Base-by-base conservation (phyloP, 2,113 vertebrate species). In the Hippocampus guttulatus region DNA sequence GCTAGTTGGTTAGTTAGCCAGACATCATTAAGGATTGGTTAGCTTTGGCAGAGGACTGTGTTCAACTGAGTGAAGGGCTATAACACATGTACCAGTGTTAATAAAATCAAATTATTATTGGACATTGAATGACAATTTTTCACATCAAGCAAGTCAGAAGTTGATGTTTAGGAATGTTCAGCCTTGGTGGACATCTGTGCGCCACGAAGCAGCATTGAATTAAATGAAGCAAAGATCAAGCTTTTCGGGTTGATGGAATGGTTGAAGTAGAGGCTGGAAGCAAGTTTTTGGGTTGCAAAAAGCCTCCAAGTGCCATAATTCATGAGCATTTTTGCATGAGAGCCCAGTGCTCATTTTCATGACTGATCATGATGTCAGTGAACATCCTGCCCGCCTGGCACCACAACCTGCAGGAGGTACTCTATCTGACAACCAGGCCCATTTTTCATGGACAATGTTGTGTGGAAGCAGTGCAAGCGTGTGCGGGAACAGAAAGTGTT, bases 361-460 rank as follows among this genome's bases (percentile, higher is more conserved):
- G 92, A 93, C 86, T 89, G 92, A 93, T 93, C 87, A 88, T 85
- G 80, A 83, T 85, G 91, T 92, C 91, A 90, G 68, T 82, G 87
- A 85, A 90, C 87, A 88, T 87, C 90, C 89, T 92, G 86, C 86
- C 88, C 88, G 91, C 91, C 89, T 90, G 91, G 90, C 90, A 90
- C 90, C 84, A 69, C 81, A 86, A 88, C 88, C 92, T 84, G 88
- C 90, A 84, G 91, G 90, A 89, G 90, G 89, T 92, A 88, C 90
- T 91, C 90, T 85, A 91, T 89, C 90, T 90, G 84, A 82, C 72
- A 74, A 81, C 77, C 75, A 54, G 66, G 88, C 86, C 88, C 74
- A 91, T 91, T 88, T 82, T 84, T 90, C 87, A 89, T 75, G 0
- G 51, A 60, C 47, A 67, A 81, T 66, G 81, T 70, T 70, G 57